phyloP scores from a whole-genome alignment of 2,797 vertebrate genomes.

The Melanogrammus aeglefinus region DNA sequence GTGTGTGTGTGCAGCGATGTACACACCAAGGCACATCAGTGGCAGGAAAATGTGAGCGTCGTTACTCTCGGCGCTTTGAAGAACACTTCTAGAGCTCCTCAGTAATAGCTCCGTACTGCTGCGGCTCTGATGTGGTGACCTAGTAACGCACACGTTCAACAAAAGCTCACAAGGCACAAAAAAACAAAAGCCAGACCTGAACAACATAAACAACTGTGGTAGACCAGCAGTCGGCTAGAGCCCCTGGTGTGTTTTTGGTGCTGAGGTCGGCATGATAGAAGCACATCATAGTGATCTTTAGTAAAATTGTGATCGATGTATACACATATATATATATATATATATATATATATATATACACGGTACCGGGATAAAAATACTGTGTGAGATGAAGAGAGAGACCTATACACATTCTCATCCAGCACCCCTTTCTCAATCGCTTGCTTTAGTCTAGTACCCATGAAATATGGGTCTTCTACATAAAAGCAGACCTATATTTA shows the following conservation, averaged over 20 bases:
- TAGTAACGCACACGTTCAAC: no score
- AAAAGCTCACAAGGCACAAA: no score
- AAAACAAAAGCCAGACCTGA: no score
- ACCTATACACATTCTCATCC: neutral
- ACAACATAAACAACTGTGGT: no score
- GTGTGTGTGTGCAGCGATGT: neutral
- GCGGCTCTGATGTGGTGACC: neutral
- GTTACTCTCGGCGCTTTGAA: neutral
- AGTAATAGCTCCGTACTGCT: neutral
- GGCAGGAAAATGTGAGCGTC: neutral
- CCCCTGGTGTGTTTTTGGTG: no score
- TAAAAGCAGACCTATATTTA: neutral
- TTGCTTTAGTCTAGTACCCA: neutral
- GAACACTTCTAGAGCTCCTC: neutral
- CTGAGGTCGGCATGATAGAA: neutral
- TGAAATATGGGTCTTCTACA: neutral
- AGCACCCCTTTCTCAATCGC: neutral
- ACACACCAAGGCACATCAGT: neutral
- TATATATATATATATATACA: no score
- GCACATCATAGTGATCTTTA: neutral
- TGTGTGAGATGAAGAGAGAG: neutral
- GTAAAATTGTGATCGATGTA: neutral
- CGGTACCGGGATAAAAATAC: neutral
- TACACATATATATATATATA: no score
- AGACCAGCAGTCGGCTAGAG: no score